Conservation (phyloP, 2,113 vertebrate species). For the Phyllopteryx taeniolatus region DNA sequence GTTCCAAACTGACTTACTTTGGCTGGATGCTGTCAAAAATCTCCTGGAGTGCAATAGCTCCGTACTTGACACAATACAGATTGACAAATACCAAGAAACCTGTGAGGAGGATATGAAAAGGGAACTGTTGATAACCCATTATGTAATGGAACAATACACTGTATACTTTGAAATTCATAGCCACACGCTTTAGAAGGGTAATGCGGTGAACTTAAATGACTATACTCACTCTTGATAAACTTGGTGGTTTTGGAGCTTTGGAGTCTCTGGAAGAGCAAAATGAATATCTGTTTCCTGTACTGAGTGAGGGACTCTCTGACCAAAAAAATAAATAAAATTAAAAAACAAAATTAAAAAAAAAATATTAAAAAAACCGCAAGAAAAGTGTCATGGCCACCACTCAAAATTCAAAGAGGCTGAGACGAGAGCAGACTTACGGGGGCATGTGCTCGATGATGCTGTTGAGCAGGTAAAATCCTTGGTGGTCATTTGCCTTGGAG, state of each 20-base stretch:
- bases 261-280: constrained; percentile 95
- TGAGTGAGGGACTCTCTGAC: constrained; percentile 87
- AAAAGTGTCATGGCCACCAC: not conserved
- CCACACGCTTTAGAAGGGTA: not conserved
- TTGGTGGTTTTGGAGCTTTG: constrained; percentile 99
- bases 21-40: constrained; percentile 97
- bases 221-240: constrained; percentile 93
- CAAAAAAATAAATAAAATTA: not conserved
- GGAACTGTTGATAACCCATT: not conserved
- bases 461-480: constrained; percentile 96
- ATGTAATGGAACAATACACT: not conserved
- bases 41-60: constrained; percentile 92
- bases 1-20: constrained; percentile 79
- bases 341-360: not conserved
- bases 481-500: constrained; percentile 97
- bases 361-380: not conserved
- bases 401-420: not conserved
- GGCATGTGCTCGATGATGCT: constrained; percentile 97
- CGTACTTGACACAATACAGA: constrained; percentile 91
- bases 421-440: constrained; percentile 74
- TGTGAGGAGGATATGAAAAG: constrained; percentile 48
- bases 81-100: constrained; percentile 98
- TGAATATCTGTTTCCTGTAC: constrained; percentile 97
- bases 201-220: not conserved
- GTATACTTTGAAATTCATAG: not conserved